phyloP scores from a whole-genome alignment of 2,797 vertebrate species.

The Sitta carolinensis region DNA sequence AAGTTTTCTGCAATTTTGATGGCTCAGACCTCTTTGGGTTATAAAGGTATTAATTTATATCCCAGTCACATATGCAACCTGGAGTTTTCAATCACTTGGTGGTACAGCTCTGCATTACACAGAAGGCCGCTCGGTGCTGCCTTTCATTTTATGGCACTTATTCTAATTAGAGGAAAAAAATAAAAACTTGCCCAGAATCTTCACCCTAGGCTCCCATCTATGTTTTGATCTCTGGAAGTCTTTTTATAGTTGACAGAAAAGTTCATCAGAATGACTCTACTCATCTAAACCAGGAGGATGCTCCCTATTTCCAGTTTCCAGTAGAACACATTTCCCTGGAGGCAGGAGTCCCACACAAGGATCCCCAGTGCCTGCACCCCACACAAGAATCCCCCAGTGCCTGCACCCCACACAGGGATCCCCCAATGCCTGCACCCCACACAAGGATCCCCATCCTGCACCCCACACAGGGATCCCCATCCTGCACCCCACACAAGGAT shows the following conservation, averaged over 20 bases:
- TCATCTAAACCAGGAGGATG: background rate
- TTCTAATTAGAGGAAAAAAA: background rate
- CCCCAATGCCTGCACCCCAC: no score
- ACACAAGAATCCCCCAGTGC: no score
- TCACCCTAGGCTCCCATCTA: background rate
- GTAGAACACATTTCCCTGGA: background rate
- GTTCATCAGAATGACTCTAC: background rate
- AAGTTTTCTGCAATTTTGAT: background rate
- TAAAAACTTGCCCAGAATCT: background rate
- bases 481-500: background rate
- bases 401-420: background rate
- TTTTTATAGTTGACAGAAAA: background rate
- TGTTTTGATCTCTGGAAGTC: background rate
- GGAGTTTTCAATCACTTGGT: background rate
- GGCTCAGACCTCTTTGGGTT: background rate
- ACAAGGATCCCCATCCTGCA: no score
- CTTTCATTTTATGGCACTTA: background rate
- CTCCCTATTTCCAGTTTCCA: background rate
- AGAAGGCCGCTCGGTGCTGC: background rate
- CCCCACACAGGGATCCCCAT: no score
- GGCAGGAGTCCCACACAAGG: rapidly evolving
- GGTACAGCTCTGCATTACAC: background rate
- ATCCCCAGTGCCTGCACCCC: no score
- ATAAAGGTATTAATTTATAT: background rate
- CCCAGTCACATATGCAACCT: background rate